phyloP scores from a whole-genome alignment of 2,888 invertebrate genomes.

The Taenaris catops region DNA sequence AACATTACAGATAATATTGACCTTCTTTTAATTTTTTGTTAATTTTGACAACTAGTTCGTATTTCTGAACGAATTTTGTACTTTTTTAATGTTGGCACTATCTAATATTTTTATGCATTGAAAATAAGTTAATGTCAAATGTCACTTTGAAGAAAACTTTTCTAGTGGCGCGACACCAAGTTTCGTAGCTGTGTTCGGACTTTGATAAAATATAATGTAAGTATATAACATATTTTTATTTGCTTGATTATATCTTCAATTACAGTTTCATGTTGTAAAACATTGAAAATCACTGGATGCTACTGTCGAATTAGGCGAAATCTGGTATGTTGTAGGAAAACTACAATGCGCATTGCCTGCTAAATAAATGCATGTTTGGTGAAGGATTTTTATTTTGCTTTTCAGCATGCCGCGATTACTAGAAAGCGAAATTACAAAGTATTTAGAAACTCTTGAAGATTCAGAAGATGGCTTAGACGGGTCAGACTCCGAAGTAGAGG shows the following conservation, averaged over 20 bases:
- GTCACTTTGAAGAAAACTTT: no score
- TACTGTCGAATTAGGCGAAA: slow-evolving; percentile 29
- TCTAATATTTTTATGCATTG: no score
- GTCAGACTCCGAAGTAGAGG: slow-evolving; percentile 34
- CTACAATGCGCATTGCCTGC: slow-evolving; percentile 34
- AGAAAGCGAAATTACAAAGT: slow-evolving; percentile 35
- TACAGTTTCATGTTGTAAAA: slow-evolving; percentile 32
- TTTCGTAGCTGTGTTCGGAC: slow-evolving; percentile 29
- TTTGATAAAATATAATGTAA: slow-evolving; percentile 31
- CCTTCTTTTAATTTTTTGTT: slow-evolving; percentile 11
- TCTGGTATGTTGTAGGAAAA: slow-evolving; percentile 33
- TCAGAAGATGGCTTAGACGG: slow-evolving; percentile 34
- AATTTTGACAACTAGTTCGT: no score
- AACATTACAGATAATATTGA: slow-evolving; percentile 15
- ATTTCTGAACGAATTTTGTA: no score
- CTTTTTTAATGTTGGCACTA: slow-evolving; percentile 31
- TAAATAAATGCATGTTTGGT: slow-evolving; percentile 35
- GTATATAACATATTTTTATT: slow-evolving; percentile 30
- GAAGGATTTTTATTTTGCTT: slow-evolving; percentile 34
- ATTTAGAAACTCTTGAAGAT: no score
- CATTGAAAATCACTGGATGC: slow-evolving; percentile 30
- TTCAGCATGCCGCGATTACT: slow-evolving; percentile 34
- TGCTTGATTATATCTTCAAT: slow-evolving; percentile 32
- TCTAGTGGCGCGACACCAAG: slow-evolving; percentile 32
- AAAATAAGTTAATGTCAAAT: slow-evolving; percentile 28